Evolutionary conservation across 2,888 invertebrate species (phyloP), one percentile per base, ranked within the genome.

Genomic region (Yponomeuta plumbellus): DNA sequence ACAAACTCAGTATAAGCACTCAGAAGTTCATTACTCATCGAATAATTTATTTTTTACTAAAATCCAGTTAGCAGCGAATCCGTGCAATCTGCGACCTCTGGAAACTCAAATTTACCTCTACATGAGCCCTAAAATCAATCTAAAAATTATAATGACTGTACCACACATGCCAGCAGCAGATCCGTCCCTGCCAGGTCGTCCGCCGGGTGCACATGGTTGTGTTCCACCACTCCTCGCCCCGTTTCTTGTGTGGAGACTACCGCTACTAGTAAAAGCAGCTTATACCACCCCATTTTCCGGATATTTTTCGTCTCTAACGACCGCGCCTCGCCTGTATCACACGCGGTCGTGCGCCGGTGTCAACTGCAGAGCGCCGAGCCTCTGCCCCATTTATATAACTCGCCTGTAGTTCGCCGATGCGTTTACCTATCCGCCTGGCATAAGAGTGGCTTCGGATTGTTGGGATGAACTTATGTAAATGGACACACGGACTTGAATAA

Each of bases 351-450:
- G 84, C 75, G 77, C 78, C 74, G 82, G 78, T 86, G 84, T 85
- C 86, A 83, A 90, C 90, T 90, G 88, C 84, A 80, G 76, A 71
- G 74, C 78, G 69, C 78, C 71, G 76, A 83, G 84, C 73, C 80
- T 84, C 79, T 80, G 83, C 79, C 83, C 82, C 82, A 83, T 85
- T 87, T 90, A 90, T 88, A 90, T 86, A 83, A 77, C 83, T 61
- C 34, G 34, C 34, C 34, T 34, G 34, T 34, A 34, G 1, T 34
- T 34, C 34, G 34, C 34, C 8, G 34, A 34, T 34, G 34, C 34
- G 34, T 34, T 34, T 34, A 34, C 34, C 8, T 34, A 34, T 34
- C 34, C 34, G 34, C 34, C 6, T 34, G 34, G 5, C 4, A 26
- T 26, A 26, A 34, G 34, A 34, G 34, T 10, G 34, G 5, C 34